Base-by-base conservation (phyloP, 2,888 invertebrate species). In the Cotesia congregata region DNA sequence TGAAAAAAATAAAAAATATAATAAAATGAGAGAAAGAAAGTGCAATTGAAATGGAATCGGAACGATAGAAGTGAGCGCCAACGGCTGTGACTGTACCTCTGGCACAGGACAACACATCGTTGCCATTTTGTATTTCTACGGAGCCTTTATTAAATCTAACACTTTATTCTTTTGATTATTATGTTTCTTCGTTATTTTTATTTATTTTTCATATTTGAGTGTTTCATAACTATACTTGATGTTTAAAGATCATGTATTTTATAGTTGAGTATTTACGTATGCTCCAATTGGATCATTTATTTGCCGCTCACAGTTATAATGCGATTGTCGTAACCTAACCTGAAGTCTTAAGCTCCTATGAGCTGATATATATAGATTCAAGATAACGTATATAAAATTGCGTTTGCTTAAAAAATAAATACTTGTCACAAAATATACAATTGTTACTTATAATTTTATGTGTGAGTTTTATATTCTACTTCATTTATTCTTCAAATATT, bases 71-170 rank as follows among this genome's bases (percentile, higher is more conserved):
- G 75, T 77, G 64, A 74, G 78, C 76, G 74, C 72, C 69, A 59
- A 74, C 59, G 73, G 74, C 69, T 77, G 69, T 77, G 77, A 40
- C 61, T 74, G 67, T 61, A 61, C 68, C 40, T 68, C 61, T 61
- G 61, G 67, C 50, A 72, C 64, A 72, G 65, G 41, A 72, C 72
- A 72, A 61, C 78, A 78, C 68, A 67, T 78, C 80, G 81, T 80
- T 81, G 81, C 81, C 81, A 81, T 81, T 81, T 81, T 81, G 81
- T 80, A 78, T 64, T 71, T 70, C 74, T 67, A 74, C 74, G 73
- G 76, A 76, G 67, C 39, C 61, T 68, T 59, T 50, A n/a, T 39
- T 17, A 74, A 68, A 74, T 15, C 60, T 67, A 50, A 6, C 6
- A 73, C 59, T 73, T 67, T 59, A 73, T 73, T 73, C 39, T 73